Percentiles rank a stretch among this genome's conserved stretches.
phyloP scores from a whole-genome alignment of 2,888 invertebrate species.

The Melanophora roralis region DNA sequence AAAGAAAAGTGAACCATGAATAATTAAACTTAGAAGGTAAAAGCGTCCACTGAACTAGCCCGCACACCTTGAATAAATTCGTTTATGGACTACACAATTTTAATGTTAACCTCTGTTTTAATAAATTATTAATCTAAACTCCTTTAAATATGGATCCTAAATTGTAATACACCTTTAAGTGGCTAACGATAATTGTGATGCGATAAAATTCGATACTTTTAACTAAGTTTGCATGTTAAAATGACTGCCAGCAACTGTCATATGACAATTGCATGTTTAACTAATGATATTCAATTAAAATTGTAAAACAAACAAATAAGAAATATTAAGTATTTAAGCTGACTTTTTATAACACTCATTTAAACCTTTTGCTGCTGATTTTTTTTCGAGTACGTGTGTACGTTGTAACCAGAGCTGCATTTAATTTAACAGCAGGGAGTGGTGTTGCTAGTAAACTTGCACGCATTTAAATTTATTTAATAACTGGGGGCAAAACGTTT shows the following conservation, averaged over 20 bases:
- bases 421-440: conserved; percentile 59
- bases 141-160: background rate
- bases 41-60: no score
- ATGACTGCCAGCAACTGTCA: conserved; percentile 50
- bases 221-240: conserved; percentile 37
- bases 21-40: no score
- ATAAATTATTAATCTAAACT: no score
- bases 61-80: no score
- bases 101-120: no score
- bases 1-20: no score
- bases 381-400: background rate
- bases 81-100: no score
- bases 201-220: background rate
- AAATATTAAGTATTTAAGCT: conserved; percentile 10
- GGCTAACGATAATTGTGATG: background rate
- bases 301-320: background rate
- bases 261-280: conserved; percentile 19
- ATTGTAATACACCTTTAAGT: conserved; percentile 11
- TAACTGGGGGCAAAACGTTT: conserved; percentile 32
- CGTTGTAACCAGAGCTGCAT: conserved; percentile 57
- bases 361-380: conserved; percentile 52
- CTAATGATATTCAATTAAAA: conserved; percentile 53
- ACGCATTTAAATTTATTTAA: conserved; percentile 9
- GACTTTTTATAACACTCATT: conserved; percentile 48
- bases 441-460: conserved; percentile 3